These are phyloP conservation scores for Morpho helenor DNA, from an alignment of 2,888 invertebrate species.

Conservation along the genomic window DNA sequence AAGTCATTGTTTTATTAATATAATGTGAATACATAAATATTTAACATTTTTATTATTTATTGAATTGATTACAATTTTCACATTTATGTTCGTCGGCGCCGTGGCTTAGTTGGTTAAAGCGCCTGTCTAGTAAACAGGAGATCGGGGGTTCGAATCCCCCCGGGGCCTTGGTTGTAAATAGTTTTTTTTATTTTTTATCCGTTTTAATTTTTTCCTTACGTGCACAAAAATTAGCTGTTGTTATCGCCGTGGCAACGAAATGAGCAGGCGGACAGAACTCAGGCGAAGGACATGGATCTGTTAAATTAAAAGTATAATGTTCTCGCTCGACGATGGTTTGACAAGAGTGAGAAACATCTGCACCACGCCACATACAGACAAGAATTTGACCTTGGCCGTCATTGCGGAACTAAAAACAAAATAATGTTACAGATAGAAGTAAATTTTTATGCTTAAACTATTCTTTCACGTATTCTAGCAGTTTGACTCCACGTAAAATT, in stretches of 20 bases:
- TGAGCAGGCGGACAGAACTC: constrained; percentile 75
- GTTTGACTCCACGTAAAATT: no score
- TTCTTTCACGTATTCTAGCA: no score
- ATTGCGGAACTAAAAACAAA: constrained; percentile 66
- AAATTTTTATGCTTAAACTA: no score
- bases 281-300: constrained; percentile 62
- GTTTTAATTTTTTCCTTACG: constrained; percentile 59
- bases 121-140: constrained; percentile 80
- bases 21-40: no score
- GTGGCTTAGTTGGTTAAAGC: constrained; percentile 80
- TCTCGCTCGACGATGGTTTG: constrained; percentile 64
- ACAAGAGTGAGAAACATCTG: constrained; percentile 65
- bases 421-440: no score
- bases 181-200: constrained; percentile 15
- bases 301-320: constrained; percentile 66
- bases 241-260: constrained; percentile 70
- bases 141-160: constrained; percentile 79
- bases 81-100: constrained; percentile 47
- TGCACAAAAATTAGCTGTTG: constrained; percentile 77
- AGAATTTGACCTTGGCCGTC: constrained; percentile 73
- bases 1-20: no score
- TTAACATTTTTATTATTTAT: not conserved
- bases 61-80: constrained; percentile 40
- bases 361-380: constrained; percentile 79
- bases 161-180: constrained; percentile 58